Percentiles rank a stretch among this genome's conserved stretches.
These are phyloP conservation scores for Phasianus colchicus DNA, from an alignment of 2,113 vertebrate species.

Conservation along the genomic window DNA sequence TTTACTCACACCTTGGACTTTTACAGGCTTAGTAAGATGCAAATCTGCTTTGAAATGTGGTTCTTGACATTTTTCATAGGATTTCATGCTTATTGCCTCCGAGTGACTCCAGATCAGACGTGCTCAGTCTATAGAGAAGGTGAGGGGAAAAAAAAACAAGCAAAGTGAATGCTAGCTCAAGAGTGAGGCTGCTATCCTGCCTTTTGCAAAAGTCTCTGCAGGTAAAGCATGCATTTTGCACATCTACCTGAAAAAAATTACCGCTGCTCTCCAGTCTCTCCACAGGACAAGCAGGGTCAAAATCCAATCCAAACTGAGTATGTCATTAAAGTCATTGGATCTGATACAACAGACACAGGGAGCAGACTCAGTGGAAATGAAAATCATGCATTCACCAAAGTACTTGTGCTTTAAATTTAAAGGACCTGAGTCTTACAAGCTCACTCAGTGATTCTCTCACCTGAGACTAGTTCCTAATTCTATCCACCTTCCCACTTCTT, in stretches of 20 bases:
- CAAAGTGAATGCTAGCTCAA: neutral
- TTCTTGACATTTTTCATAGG: neutral
- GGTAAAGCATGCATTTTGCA: neutral
- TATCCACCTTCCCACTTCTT: neutral
- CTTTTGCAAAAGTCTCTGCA: neutral
- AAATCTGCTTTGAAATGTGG: slow-evolving; percentile 37
- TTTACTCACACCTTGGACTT: slow-evolving; percentile 51
- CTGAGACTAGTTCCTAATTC: neutral
- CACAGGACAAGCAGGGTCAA: neutral
- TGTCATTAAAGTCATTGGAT: neutral
- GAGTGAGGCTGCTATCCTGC: neutral
- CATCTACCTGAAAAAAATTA: neutral
- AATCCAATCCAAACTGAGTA: neutral
- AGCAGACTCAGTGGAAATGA: neutral
- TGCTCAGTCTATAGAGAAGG: rapidly evolving
- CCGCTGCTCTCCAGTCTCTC: neutral
- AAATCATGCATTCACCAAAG: neutral
- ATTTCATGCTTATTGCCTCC: neutral
- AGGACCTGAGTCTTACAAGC: neutral
- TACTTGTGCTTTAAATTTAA: neutral
- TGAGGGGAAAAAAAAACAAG: neutral
- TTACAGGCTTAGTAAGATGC: neutral
- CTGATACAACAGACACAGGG: neutral
- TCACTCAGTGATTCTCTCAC: neutral
- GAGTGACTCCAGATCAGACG: neutral